A percentile compares a stretch with the other conserved stretches of the same genome.
Evolutionary conservation across 2,113 vertebrate species (phyloP).

Genomic region (Sebastes fasciatus): DNA sequence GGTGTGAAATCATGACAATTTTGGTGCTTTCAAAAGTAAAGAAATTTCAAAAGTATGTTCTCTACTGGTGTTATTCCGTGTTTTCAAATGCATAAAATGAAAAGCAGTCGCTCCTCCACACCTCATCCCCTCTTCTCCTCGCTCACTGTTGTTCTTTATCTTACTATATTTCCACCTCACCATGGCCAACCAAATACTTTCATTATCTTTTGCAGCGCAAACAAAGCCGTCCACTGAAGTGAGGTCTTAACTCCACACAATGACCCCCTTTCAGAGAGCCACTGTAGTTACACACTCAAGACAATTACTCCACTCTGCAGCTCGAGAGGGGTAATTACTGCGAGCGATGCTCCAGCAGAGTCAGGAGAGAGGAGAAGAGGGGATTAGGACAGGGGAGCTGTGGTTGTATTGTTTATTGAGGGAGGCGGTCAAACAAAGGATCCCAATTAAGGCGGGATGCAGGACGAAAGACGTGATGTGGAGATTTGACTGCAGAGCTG

Average conservation of each 20-base stretch:
- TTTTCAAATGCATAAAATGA: background rate
- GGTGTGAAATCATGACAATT: slow-evolving; percentile 62
- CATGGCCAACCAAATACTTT: slow-evolving; percentile 81
- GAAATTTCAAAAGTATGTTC: slow-evolving; percentile 45
- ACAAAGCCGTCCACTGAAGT: slow-evolving; percentile 84
- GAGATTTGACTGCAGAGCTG: slow-evolving; percentile 28
- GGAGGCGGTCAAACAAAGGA: slow-evolving; percentile 79
- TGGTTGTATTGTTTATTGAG: slow-evolving; percentile 81
- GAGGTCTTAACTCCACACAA: slow-evolving; percentile 81
- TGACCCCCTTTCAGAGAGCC: slow-evolving; percentile 83
- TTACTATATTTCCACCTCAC: slow-evolving; percentile 62
- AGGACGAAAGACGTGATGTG: slow-evolving; percentile 54
- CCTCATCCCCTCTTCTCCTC: slow-evolving; percentile 34
- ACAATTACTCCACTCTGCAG: slow-evolving; percentile 84
- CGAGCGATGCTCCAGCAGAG: slow-evolving; percentile 74
- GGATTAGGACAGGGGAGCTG: slow-evolving; percentile 67
- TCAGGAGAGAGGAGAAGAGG: slow-evolving; percentile 60
- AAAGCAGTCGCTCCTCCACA: slow-evolving; percentile 3
- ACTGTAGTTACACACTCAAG: slow-evolving; percentile 83
- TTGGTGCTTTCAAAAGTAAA: slow-evolving; percentile 79
- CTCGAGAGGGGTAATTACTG: slow-evolving; percentile 82
- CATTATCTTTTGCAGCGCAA: slow-evolving; percentile 83
- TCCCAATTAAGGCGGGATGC: slow-evolving; percentile 71
- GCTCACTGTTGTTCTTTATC: slow-evolving; percentile 51
- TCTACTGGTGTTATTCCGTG: slow-evolving; percentile 45